Evolutionary conservation across 2,888 invertebrate genomes (phyloP), one percentile per base, ranked within the genome.

Genomic region (Taenaris catops): DNA sequence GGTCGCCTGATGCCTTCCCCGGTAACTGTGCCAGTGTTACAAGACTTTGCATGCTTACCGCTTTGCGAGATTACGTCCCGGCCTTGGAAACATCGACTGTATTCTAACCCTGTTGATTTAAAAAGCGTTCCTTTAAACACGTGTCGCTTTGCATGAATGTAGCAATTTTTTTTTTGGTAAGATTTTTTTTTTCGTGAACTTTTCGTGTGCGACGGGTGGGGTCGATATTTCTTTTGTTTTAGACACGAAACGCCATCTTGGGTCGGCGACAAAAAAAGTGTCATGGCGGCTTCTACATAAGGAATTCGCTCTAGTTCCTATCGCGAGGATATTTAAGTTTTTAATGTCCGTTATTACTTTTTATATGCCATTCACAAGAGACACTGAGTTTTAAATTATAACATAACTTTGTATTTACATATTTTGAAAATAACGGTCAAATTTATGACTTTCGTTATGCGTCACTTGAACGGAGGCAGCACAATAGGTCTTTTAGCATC

Each of bases 21-120:
- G 84, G 84, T 86, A 84, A 84, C 70, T 75, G 76, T 78, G 73
- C 64, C 65, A 73, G 63, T 76, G 72, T 74, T 75, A 65, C 65
- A 73, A 70, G 63, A 66, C 63, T 80, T 80, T 83, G 84, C 84
- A 84, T 83, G 81, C 75, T n/a, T n/a, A n/a, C 66, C 66, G 69
- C 69, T 70, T 56, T 51, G 60, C 64, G 57, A 73, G 75, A 76
- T 76, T 78, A 78, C 58, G 53, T 63, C 58, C 50, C 56, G 57
- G 44, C 52, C 44, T 44, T 57, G 40, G 37, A 54, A 58, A 73
- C 67, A 12, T 73, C 72, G 54, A 63, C 69, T 68, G 66, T 64
- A 67, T 68, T 66, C 61, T 53, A 48, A 48, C 58, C 53, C 55
- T 56, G 48, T 51, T 54, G 48, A 52, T 57, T 58, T 48, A 51